Percentiles rank a stretch among this genome's conserved stretches.
These are phyloP conservation scores for Atrina japonica DNA, from an alignment of 2,888 invertebrate species.

Conservation along the genomic window DNA sequence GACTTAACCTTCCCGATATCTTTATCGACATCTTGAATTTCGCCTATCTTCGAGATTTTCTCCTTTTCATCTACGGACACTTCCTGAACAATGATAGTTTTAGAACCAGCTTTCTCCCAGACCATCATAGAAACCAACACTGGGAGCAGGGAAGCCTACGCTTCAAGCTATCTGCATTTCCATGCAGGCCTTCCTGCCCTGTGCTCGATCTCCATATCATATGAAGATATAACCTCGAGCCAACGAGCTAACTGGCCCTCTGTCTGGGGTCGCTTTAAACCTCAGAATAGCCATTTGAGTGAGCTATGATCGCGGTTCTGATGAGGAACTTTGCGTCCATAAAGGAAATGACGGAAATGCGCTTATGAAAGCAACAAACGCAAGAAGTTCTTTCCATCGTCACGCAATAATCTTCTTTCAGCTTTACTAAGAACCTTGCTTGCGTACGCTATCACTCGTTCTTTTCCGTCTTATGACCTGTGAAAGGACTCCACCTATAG, in stretches of 20 bases:
- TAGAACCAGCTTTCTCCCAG: slow-evolving; percentile 10
- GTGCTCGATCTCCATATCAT: slow-evolving; percentile 31
- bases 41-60: background rate
- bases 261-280: slow-evolving; percentile 50
- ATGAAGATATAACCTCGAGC: slow-evolving; percentile 51
- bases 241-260: slow-evolving; percentile 48
- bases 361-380: slow-evolving; percentile 51
- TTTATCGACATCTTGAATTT: slow-evolving; percentile 6
- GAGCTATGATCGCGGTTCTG: slow-evolving; percentile 56
- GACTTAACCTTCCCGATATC: slow-evolving; percentile 7
- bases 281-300: slow-evolving; percentile 46
- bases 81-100: background rate
- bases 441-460: too few species aligned
- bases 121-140: slow-evolving; percentile 23
- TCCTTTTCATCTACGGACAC: background rate
- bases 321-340: slow-evolving; percentile 49
- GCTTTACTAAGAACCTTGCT: too few species aligned
- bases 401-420: too few species aligned
- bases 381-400: too few species aligned
- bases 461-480: background rate
- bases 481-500: background rate
- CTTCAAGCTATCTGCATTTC: slow-evolving; percentile 31
- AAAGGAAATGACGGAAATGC: slow-evolving; percentile 52
- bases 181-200: slow-evolving; percentile 34
- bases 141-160: slow-evolving; percentile 29